Percentiles rank a stretch among this genome's conserved stretches.
These are phyloP conservation scores for Artemia sinica DNA, from an alignment of 2,888 invertebrate species.

Conservation along the genomic window DNA sequence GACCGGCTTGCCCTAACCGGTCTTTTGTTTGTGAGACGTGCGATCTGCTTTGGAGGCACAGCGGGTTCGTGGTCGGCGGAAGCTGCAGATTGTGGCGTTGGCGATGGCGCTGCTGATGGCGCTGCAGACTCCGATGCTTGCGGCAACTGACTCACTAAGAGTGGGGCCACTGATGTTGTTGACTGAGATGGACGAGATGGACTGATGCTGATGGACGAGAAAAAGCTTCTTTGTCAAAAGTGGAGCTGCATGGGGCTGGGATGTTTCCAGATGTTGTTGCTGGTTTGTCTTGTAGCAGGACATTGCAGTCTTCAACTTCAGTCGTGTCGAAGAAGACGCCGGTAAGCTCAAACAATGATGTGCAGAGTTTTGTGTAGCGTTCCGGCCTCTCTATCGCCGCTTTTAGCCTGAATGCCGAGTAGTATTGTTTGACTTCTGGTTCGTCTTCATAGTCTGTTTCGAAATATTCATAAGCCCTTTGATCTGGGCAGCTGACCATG, in stretches of 20 bases:
- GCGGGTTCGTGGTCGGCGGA: background rate
- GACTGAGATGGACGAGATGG: background rate
- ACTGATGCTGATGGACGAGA: background rate
- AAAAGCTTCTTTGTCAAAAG: background rate
- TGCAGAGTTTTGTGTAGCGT: background rate
- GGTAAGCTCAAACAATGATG: too few relatives aligned
- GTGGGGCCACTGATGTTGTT: conserved; percentile 6
- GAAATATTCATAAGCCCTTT: too few relatives aligned
- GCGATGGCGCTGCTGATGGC: background rate
- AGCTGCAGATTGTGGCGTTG: conserved; percentile 4
- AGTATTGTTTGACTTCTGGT: background rate
- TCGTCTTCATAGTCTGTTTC: background rate
- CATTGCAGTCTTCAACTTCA: background rate
- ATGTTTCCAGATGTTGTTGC: background rate
- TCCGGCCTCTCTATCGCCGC: background rate
- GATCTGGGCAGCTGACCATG: too few relatives aligned
- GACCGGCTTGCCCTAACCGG: too few relatives aligned
- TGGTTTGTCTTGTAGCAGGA: conserved; percentile 5
- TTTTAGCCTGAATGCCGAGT: background rate
- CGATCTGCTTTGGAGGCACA: background rate
- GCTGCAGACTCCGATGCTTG: background rate
- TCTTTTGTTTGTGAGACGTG: too few relatives aligned
- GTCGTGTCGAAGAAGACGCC: background rate
- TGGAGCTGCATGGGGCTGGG: background rate
- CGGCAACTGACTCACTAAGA: too few relatives aligned